Percentiles rank a stretch among this genome's conserved stretches.
phyloP scores from a whole-genome alignment of 2,797 vertebrate species.

The Erpetoichthys calabaricus region DNA sequence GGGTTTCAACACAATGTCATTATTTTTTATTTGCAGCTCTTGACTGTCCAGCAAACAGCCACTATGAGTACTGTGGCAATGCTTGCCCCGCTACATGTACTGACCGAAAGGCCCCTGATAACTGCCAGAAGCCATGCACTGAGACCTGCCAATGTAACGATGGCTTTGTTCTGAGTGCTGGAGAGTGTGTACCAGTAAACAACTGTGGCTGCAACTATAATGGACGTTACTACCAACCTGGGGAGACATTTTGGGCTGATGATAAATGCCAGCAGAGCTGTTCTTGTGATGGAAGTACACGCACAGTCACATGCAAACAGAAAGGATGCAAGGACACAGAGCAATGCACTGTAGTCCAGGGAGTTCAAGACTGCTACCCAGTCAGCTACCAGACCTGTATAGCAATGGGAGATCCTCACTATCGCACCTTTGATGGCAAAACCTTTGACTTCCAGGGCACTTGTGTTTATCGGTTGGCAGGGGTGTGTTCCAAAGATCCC shows the following conservation, averaged over 20 bases:
- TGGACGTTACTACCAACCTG: conserved; percentile 21
- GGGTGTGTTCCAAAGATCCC: conserved; percentile 13
- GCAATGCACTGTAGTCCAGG: conserved; percentile 23
- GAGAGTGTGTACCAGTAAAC: conserved; percentile 4
- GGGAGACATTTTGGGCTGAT: conserved; percentile 34
- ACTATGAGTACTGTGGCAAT: conserved; percentile 13
- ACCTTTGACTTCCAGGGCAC: conserved; percentile 32
- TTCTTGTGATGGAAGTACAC: conserved; percentile 20
- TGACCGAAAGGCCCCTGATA: conserved; percentile 2
- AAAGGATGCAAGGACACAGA: conserved; percentile 24
- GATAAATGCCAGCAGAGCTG: conserved; percentile 26
- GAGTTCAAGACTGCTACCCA: conserved; percentile 26
- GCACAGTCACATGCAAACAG: conserved; percentile 22
- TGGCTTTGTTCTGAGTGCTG: conserved; percentile 8
- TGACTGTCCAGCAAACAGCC: conserved; percentile 10
- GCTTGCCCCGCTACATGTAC: conserved; percentile 10
- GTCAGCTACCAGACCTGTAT: conserved; percentile 22
- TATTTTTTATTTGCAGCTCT: conserved; percentile 4
- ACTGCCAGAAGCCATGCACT: conserved; percentile 11
- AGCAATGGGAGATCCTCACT: conserved; percentile 30
- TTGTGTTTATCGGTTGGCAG: conserved; percentile 31
- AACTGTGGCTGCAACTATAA: conserved; percentile 31
- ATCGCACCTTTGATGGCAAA: conserved; percentile 27
- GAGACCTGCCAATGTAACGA: conserved; percentile 14
- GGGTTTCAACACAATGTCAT: background rate